These are phyloP conservation scores for Colletes latitarsis DNA, from an alignment of 1,140 invertebrate genomes.

Conservation along the genomic window DNA sequence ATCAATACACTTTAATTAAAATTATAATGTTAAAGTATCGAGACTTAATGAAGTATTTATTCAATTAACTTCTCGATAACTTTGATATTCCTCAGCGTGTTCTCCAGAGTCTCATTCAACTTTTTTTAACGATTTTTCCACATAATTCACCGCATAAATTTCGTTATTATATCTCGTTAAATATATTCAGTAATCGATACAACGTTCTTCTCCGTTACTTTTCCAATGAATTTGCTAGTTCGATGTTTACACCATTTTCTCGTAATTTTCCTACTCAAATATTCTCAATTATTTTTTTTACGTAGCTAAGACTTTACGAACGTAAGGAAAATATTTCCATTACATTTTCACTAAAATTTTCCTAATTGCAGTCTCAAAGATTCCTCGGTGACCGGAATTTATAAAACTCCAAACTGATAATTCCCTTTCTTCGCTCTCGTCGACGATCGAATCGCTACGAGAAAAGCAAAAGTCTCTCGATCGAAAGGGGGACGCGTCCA, in stretches of 20 bases:
- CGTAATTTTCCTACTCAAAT: neutral
- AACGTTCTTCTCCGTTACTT: no score
- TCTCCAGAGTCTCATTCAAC: neutral
- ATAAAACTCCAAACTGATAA: no score
- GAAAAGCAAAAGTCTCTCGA: neutral
- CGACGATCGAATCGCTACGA: neutral
- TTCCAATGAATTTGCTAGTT: no score
- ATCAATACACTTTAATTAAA: neutral
- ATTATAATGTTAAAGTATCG: no score
- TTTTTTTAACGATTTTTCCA: no score
- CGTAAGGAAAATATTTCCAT: neutral
- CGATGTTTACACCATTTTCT: neutral
- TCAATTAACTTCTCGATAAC: neutral
- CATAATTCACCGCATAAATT: neutral
- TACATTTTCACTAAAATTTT: neutral
- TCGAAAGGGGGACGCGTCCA: conserved; percentile 1
- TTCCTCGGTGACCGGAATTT: no score
- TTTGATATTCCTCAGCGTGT: neutral
- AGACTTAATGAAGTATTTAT: no score
- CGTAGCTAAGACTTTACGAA: neutral
- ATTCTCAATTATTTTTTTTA: neutral
- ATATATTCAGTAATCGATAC: no score
- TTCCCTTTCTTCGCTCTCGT: no score
- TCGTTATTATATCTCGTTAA: no score
- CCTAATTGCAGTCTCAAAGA: no score